Evolutionary conservation across 2,888 invertebrate genomes (phyloP).

Genomic region (Heliconius hortense): DNA sequence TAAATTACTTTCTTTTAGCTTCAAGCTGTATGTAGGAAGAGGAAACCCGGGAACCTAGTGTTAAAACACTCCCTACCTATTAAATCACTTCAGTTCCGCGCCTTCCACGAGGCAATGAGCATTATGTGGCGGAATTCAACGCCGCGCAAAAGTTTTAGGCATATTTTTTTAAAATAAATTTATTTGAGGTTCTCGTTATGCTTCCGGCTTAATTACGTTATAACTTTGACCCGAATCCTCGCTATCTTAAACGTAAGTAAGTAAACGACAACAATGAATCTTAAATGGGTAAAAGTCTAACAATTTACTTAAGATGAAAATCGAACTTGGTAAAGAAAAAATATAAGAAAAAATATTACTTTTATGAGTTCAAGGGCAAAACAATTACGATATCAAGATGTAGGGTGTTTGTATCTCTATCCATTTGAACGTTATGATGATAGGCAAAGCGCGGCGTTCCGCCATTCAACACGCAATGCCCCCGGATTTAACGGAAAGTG

Average conservation of each 20-base stretch:
- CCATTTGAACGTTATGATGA: neutral
- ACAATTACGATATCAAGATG: neutral
- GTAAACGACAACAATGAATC: constrained; percentile 13
- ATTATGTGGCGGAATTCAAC: too few relatives aligned
- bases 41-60: too few relatives aligned
- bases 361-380: neutral
- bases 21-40: too few relatives aligned
- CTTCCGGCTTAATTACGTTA: constrained; percentile 7
- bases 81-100: too few relatives aligned
- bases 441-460: neutral
- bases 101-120: too few relatives aligned
- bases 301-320: neutral
- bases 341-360: neutral
- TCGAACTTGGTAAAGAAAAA: neutral
- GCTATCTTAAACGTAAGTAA: constrained; percentile 3
- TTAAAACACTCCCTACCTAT: too few relatives aligned
- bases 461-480: neutral
- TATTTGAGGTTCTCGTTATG: constrained; percentile 1
- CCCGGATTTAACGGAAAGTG: neutral
- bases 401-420: neutral
- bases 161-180: neutral
- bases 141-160: too few relatives aligned
- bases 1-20: too few relatives aligned
- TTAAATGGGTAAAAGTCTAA: constrained; percentile 2
- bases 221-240: neutral